These are phyloP conservation scores for Elmis aenea DNA, from an alignment of 2,888 invertebrate genomes.

Conservation along the genomic window DNA sequence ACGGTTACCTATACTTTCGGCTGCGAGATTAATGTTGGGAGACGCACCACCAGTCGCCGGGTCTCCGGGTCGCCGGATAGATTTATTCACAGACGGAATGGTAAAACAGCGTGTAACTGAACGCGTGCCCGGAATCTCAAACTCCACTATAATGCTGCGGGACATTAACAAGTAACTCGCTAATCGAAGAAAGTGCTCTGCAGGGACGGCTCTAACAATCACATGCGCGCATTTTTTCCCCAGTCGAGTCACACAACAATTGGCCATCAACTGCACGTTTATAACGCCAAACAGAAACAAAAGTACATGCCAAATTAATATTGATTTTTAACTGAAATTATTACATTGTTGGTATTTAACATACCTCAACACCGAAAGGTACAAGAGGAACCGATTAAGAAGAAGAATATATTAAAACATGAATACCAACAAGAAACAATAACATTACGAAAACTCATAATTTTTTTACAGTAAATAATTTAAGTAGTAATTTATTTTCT, in stretches of 20 bases:
- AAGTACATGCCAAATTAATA: no score
- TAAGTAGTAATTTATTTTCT: no score
- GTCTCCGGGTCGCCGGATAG: conserved; percentile 13
- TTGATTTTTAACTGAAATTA: no score
- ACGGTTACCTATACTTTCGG: conserved; percentile 11
- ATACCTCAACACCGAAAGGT: no score
- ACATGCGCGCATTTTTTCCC: neutral
- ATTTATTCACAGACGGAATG: conserved; percentile 22
- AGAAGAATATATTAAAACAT: no score
- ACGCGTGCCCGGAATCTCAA: conserved; percentile 16
- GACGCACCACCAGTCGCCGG: conserved; percentile 13
- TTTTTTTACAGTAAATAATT: no score
- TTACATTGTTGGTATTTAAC: no score
- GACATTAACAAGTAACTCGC: conserved; percentile 15
- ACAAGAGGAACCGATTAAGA: no score
- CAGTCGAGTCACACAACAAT: neutral
- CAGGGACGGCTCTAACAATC: neutral
- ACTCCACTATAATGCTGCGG: conserved; percentile 10
- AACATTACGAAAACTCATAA: no score
- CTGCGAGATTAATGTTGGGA: conserved; percentile 18
- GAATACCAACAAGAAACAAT: no score
- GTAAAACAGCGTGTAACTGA: conserved; percentile 21
- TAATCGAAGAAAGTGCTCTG: conserved; percentile 18
- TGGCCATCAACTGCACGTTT: no score
- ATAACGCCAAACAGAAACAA: no score